Base-by-base conservation (phyloP, 2,888 invertebrate species). In the Philonicus albiceps region DNA sequence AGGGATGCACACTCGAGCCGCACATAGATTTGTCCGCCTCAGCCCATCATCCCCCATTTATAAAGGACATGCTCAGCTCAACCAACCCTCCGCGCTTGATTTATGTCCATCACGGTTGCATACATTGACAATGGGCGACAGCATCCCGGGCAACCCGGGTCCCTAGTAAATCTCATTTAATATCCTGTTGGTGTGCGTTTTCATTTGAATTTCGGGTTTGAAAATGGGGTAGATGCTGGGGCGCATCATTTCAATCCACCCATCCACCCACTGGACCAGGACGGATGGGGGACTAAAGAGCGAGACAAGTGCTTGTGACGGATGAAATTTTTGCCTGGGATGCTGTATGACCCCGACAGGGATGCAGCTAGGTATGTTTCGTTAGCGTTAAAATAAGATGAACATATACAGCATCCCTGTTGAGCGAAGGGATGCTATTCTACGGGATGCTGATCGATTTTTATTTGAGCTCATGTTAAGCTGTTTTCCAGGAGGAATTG, bases 381-480 rank as follows among this genome's bases (percentile, higher is more conserved):
- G 16, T 11, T 30, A n/a, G 22, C n/a, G 49, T 19, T 3, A 75
- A 31, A 73, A 19, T 13, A 31, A 85, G 72, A 76, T 74, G 72
- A 64, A 64, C 22, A 8, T 27, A 13, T 11, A 27, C 22, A 64
- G 22, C 64, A 64, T 64, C 64, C 64, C 22, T 64, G 22, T 64
- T 64, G 64, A 22, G 80, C 31, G 40, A 81, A 49, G 34, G 72
- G 55, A 64, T 73, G 64, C 64, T 81, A 30, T 43, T 43, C 43
- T 84, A 74, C 49, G 84, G 64, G 86, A 85, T 86, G 83, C 83
- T 76, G 86, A 87, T 87, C 86, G 87, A 87, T 86, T 86, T 86
- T 87, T 86, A 83, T 86, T n/a, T 81, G 85, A 74, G 83, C 40
- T 84, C 72, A 85, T 75, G 86, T 83, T 75, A 86, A 78, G 86